Conservation (phyloP, 2,797 vertebrate species). For the Lacerta bilineata region DNA sequence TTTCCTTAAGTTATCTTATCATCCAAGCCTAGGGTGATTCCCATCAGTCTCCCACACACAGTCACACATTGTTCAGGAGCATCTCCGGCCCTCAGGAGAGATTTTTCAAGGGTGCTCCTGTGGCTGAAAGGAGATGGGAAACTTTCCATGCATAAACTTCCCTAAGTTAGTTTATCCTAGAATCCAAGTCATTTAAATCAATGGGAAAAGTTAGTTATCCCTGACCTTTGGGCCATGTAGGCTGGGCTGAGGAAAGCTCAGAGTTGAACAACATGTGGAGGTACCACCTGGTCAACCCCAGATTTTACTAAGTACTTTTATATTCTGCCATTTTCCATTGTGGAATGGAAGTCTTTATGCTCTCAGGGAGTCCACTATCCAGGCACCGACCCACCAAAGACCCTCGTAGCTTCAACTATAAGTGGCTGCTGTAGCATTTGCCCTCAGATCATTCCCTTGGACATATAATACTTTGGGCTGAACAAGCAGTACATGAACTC, state of each 20-base stretch:
- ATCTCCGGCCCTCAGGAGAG: background rate
- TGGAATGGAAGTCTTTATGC: background rate
- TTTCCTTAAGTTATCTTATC: background rate
- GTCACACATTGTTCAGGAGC: background rate
- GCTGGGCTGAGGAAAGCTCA: too few relatives aligned
- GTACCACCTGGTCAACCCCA: background rate
- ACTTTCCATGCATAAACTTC: too few relatives aligned
- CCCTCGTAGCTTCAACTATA: background rate
- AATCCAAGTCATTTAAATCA: background rate
- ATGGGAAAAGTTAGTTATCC: too few relatives aligned
- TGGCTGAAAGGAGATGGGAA: background rate
- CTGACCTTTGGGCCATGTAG: too few relatives aligned
- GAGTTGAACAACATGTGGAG: too few relatives aligned
- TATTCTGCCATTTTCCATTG: background rate
- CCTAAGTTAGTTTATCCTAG: too few relatives aligned
- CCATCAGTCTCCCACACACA: background rate
- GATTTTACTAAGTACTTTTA: background rate
- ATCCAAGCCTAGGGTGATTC: background rate
- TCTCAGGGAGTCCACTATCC: background rate
- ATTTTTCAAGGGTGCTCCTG: background rate
- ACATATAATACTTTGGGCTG: slow-evolving; percentile 28
- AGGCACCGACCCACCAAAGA: background rate
- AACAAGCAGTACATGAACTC: slow-evolving; percentile 31
- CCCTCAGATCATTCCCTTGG: background rate
- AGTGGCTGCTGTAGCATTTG: background rate